phyloP scores from a whole-genome alignment of 2,113 vertebrate species.

The Syngnathoides biaculeatus region DNA sequence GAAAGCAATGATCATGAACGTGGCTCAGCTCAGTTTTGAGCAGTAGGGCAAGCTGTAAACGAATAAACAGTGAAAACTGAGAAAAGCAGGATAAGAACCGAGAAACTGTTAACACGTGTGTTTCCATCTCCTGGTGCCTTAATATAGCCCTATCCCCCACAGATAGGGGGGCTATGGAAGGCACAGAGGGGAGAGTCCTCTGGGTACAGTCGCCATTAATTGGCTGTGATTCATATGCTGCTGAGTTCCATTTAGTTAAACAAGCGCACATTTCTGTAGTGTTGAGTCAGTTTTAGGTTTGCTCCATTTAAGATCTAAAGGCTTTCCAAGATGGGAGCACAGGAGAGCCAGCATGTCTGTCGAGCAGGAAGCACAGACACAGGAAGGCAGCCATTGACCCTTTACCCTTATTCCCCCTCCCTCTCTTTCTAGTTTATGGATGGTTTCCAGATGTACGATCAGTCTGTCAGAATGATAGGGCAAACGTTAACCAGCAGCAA shows the following conservation, averaged over 20 bases:
- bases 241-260: constrained; percentile 58
- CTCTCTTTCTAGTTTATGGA: constrained; percentile 45
- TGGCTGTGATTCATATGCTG: constrained; percentile 51
- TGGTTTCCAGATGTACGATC: constrained; percentile 69
- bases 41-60: constrained; percentile 40
- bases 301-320: constrained; percentile 39
- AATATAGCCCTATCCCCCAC: constrained; percentile 57
- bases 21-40: constrained; percentile 32
- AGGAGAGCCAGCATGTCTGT: constrained; percentile 31
- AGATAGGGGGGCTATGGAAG: constrained; percentile 21
- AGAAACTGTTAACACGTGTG: constrained; percentile 53
- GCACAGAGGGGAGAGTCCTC: constrained; percentile 41
- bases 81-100: constrained; percentile 62
- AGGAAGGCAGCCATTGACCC: constrained; percentile 66
- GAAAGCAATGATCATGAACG: background rate
- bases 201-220: constrained; percentile 59
- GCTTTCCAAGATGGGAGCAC: constrained; percentile 23
- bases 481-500: constrained; percentile 11
- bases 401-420: constrained; percentile 24
- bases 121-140: constrained; percentile 55
- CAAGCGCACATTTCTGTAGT: constrained; percentile 33
- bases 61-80: constrained; percentile 36
- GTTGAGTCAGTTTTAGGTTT: constrained; percentile 35
- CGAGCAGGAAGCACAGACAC: constrained; percentile 53
- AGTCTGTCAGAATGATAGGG: constrained; percentile 49